Evolutionary conservation across 37 sponge, comb jelly and placozoan genomes (phyloP), one percentile per base, ranked within the genome.

Genomic region (Halisarca cf. caerulea): DNA sequence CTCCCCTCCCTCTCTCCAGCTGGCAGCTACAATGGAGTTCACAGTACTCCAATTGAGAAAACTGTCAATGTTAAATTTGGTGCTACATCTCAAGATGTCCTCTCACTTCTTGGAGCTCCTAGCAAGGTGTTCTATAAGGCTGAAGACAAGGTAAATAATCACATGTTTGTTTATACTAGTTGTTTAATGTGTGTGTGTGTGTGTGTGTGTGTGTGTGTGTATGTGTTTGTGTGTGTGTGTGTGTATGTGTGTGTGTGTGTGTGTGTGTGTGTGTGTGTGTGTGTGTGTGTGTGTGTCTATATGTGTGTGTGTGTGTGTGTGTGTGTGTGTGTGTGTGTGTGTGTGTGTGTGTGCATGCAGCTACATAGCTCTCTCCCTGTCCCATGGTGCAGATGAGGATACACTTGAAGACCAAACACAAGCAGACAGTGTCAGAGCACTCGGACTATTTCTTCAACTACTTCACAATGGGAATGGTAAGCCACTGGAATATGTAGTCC

Each of bases 341-440:
- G 64, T 23, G 28, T 61, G 64, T 30, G 38, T 34, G 39, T 72
- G 74, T 72, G 39, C 32, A 23, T 72, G 74, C 42, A 39, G 11
- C 25, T 86, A 83, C 66, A 47, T 47, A 11, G 51, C n/a, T n/a
- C n/a, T n/a, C n/a, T n/a, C n/a, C n/a, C n/a, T n/a, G n/a, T n/a
- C n/a, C n/a, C n/a, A n/a, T n/a, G n/a, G n/a, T n/a, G n/a, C n/a
- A 95, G 99, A 98, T 96, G 97, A 84, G 91, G 42, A 98, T 98
- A 43, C 99, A 98, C 83, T 89, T 89, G 2, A 85, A 88, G 27
- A 66, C 86, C 21, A 90, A 92, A 23, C 88, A 91, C 75, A 98
- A 98, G 84, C 94, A 87, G 53, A 84, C 85, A 25, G 53, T 59
- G 20, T 80, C 89, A 21, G 42, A 83, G 32, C 78, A 81, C 23